Base-by-base conservation (phyloP, 2,113 vertebrate species). In the Cairina moschata region DNA sequence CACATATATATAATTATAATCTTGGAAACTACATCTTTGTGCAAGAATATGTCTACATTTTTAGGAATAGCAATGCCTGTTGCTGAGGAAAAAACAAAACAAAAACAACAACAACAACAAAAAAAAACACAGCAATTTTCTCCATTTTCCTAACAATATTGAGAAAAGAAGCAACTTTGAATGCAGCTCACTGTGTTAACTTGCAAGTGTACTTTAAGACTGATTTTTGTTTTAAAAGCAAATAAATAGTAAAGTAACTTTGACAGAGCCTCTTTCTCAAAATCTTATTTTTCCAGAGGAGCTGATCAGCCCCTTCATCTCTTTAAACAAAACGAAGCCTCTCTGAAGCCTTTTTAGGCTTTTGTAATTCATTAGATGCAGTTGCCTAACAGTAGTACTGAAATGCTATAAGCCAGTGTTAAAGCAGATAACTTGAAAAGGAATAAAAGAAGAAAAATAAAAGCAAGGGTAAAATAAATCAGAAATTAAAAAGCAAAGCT, bases 141-240 rank as follows among this genome's bases (percentile, higher is more conserved):
- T 63, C 46, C 6, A 6, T 31, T 67, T 77, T 32, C 18, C 16
- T 65, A 68, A 75, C 75, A 90, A 83, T 59, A 74, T 17, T 69
- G 40, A 74, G 59, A 90, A 82, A 89, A 89, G 17, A 79, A 82
- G 63, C 44, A 67, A 38, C 26, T 80, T 72, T 86, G 63, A 88
- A 83, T 88, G 55, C 55, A 63, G 31, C 28, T 50, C 6, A 23
- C 8, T 88, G 28, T 90, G 31, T 48, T 52, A 86, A 36, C 1
- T 12, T 29, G 31, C 3, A 46, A 55, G n/a, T 66, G 85, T 88
- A 79, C 67, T 58, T 66, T 55, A 82, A 66, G 44, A 13, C 16
- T 91, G 92, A 6, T 72, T 88, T 95, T 76, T 84, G 12, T 88
- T 90, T 90, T 44, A 74, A 94, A 88, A 86, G 8, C 18, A 83